Percentiles rank a stretch among this genome's conserved stretches.
Evolutionary conservation across 1,140 invertebrate genomes (phyloP).

Genomic region (Drosophila setifemur): DNA sequence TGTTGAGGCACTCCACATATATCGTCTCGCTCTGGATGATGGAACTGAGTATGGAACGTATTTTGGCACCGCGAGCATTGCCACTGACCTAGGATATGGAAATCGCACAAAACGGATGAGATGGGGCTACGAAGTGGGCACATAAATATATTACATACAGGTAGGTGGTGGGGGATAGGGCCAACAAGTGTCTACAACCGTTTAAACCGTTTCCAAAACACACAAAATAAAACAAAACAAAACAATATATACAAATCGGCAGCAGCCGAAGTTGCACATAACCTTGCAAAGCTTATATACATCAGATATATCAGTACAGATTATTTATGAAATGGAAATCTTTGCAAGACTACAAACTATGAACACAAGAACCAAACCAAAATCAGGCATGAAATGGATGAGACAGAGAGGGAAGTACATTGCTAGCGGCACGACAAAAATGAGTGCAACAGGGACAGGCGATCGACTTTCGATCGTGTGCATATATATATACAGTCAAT

Average conservation of each 20-base stretch:
- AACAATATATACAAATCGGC: conserved; percentile 2
- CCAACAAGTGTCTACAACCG: background rate
- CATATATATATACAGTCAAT: background rate
- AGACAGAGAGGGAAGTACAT: conserved; percentile 13
- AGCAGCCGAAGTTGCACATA: background rate
- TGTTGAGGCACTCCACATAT: conserved; percentile 94
- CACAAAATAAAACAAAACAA: too few relatives aligned
- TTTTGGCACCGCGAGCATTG: conserved; percentile 84
- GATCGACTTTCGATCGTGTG: conserved; percentile 4
- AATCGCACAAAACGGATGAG: background rate
- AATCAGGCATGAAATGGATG: conserved; percentile 3
- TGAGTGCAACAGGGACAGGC: too few relatives aligned
- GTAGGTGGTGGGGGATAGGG: background rate
- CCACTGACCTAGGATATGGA: conserved; percentile 64
- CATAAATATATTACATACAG: background rate
- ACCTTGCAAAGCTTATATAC: too few relatives aligned
- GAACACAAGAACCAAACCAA: background rate
- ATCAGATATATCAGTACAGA: too few relatives aligned
- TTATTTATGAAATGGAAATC: too few relatives aligned
- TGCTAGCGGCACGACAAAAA: background rate
- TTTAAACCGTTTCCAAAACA: background rate
- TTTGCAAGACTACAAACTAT: background rate
- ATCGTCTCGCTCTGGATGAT: conserved; percentile 95
- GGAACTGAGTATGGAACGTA: conserved; percentile 91
- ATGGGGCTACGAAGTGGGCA: background rate